Conservation (phyloP, 1,140 invertebrate genomes). For the Sinonovacula constricta region DNA sequence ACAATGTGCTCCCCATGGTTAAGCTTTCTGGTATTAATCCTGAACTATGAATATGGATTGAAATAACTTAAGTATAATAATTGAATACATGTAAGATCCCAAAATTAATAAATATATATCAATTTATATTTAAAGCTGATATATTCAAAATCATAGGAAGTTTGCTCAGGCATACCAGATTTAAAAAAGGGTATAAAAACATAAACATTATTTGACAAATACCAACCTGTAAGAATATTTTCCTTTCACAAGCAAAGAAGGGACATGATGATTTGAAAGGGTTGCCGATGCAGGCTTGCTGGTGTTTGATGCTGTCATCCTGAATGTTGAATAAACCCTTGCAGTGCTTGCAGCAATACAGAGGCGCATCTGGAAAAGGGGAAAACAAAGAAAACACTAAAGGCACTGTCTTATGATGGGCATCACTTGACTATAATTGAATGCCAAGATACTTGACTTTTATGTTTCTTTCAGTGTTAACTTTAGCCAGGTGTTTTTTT, state of each 20-base stretch:
- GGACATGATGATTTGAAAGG: slow-evolving; percentile 41
- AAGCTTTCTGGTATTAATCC: not conserved
- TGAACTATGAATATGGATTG: not conserved
- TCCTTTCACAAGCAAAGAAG: slow-evolving; percentile 51
- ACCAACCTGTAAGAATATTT: slow-evolving; percentile 47
- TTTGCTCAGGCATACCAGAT: too few species aligned
- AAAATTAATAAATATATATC: not conserved
- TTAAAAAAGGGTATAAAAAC: too few species aligned
- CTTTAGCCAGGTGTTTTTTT: not conserved
- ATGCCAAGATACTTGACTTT: too few species aligned
- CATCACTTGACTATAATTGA: too few species aligned
- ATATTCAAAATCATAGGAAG: not conserved
- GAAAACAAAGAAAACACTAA: not conserved
- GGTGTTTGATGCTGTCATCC: slow-evolving; percentile 44
- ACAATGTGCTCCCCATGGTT: too few species aligned
- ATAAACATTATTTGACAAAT: not conserved
- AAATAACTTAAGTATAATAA: not conserved
- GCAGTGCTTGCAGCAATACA: slow-evolving; percentile 42
- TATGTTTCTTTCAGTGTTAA: too few species aligned
- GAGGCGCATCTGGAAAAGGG: slow-evolving; percentile 21
- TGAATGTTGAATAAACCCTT: slow-evolving; percentile 35
- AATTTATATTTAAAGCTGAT: not conserved
- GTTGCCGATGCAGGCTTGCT: slow-evolving; percentile 30
- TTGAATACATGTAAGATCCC: not conserved
- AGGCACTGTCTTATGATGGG: not conserved